Base-by-base conservation (phyloP, 2,113 vertebrate species). In the Uropsilus gracilis region DNA sequence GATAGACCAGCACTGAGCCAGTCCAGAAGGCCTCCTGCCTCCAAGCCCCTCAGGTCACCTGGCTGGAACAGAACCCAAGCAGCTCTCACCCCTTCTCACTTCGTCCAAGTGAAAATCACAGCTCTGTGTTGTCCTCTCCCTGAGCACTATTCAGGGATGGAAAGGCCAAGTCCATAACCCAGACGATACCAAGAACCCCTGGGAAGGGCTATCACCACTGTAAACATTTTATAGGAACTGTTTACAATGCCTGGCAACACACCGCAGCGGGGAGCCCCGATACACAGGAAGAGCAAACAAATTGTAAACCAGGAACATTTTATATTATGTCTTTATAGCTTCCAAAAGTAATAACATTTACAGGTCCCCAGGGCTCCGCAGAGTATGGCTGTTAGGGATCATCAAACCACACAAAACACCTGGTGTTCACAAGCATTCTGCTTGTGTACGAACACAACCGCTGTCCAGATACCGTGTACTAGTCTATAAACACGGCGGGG, bases 31-130 rank as follows among this genome's bases (percentile, higher is more conserved):
- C 3, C 61, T 26, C 16, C 1, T 26, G 8, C n/a, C 28, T 81
- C 37, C 1, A 2, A 20, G 18, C 4, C 55, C 55, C 34, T 72
- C 57, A 3, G 14, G 13, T 0, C 8, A 6, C 0, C 5, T 20
- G 39, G 39, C 88, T n/a, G 28, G 66, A 28, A 6, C 64, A 13
- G 0, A 2, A 32, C 16, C 68, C 42, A 1, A 32, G 37, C 71
- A 13, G 34, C 30, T 7, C 6, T 39, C 39, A 10, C 8, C 4
- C 37, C 46, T 34, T 53, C 16, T 80, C 68, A 53, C 37, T 24
- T 26, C 48, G 17, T 55, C 84, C 13, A 6, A 83, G n/a, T n/a
- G n/a, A n/a, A n/a, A n/a, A n/a, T n/a, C n/a, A n/a, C n/a, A n/a
- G n/a, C 71, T 84, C 69, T 4, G 44, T 78, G 77, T 13, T 37